Evolutionary conservation across 2,888 invertebrate genomes (phyloP).

Genomic region (Mythimna pallens): DNA sequence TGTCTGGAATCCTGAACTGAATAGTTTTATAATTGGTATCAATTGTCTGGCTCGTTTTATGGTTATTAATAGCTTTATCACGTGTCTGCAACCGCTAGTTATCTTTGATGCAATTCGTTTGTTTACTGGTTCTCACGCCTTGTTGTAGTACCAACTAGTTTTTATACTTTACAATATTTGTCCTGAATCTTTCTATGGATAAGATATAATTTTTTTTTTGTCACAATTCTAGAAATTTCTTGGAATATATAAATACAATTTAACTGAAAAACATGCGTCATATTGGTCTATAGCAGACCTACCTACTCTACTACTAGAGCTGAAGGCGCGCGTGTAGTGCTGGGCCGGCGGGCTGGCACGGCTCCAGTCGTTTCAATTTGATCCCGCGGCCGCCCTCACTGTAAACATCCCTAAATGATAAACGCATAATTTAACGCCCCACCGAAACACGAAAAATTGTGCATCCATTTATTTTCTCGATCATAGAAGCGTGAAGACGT

Average conservation of each 20-base stretch:
- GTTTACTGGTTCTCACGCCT: conserved; percentile 51
- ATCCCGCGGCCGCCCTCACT: conserved; percentile 79
- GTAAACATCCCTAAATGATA: conserved; percentile 90
- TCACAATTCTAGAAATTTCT: not conserved
- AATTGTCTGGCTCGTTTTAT: conserved; percentile 67
- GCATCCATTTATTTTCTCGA: conserved; percentile 84
- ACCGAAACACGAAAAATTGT: conserved; percentile 85
- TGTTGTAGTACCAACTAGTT: conserved; percentile 8
- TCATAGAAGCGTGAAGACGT: conserved; percentile 83
- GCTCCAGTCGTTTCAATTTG: conserved; percentile 90
- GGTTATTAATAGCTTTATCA: conserved; percentile 65
- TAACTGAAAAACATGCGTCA: conserved; percentile 30
- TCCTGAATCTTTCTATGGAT: not conserved
- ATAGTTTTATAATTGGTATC: conserved; percentile 68
- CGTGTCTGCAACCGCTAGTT: conserved; percentile 54
- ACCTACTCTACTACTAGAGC: conserved; percentile 19
- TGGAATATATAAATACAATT: not conserved
- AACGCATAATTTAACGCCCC: conserved; percentile 89
- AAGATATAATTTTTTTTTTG: not conserved
- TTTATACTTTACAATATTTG: conserved; percentile 1
- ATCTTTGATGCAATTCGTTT: conserved; percentile 50
- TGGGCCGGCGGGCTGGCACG: conserved; percentile 84
- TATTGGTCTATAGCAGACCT: not conserved
- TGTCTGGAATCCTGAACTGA: conserved; percentile 60
- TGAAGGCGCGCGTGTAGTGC: conserved; percentile 57